Percentiles rank a stretch among this genome's conserved stretches.
Evolutionary conservation across 2,113 vertebrate genomes (phyloP).

Genomic region (Neolamprologus falcicula): DNA sequence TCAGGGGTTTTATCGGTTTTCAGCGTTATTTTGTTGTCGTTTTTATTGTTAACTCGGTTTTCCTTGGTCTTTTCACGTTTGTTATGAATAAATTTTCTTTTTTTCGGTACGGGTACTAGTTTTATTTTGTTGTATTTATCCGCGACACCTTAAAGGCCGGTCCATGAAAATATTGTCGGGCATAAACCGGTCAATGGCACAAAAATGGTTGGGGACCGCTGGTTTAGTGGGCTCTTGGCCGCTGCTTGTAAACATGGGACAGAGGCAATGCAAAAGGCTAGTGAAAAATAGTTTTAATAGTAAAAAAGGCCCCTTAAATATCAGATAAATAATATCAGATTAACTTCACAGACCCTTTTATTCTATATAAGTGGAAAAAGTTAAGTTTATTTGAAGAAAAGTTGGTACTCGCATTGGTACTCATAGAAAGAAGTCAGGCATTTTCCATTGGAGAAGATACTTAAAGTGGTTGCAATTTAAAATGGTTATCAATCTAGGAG

Average conservation of each 20-base stretch:
- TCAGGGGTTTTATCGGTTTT: no score
- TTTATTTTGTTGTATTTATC: no score
- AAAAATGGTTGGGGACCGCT: no score
- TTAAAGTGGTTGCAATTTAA: background rate
- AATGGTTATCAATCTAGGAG: background rate
- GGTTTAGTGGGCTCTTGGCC: background rate
- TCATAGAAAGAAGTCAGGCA: background rate
- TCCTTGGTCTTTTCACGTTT: no score
- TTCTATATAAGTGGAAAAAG: background rate
- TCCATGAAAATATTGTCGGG: no score
- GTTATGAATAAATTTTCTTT: no score
- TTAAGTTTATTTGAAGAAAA: background rate
- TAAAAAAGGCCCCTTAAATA: background rate
- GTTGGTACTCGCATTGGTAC: background rate
- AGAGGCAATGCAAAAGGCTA: background rate
- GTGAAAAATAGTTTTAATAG: background rate
- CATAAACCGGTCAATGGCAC: no score
- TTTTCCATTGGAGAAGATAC: background rate
- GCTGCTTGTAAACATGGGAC: background rate
- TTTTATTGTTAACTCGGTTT: no score
- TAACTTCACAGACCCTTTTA: background rate
- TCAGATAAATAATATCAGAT: background rate
- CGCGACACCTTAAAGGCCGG: no score
- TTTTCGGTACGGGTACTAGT: no score
- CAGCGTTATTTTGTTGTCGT: no score